Base-by-base conservation (phyloP, 2,888 invertebrate species). In the Cataglyphis rosenhaueri region DNA sequence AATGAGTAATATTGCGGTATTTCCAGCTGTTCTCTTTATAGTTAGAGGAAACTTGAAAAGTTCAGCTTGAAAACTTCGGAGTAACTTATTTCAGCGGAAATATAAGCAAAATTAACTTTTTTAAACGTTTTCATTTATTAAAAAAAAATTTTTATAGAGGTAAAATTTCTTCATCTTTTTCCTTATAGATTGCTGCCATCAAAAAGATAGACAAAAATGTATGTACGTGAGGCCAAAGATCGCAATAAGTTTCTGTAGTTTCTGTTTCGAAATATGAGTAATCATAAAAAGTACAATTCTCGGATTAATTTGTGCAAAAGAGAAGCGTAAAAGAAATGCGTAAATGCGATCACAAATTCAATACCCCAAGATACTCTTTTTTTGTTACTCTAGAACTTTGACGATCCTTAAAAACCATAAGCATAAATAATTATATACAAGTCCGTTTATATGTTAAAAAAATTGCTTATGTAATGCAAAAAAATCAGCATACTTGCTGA, bases 201-300 rank as follows among this genome's bases (percentile, higher is more conserved):
- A 44, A n/a, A 61, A 64, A 41, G 32, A 9, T 59, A 65, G 29
- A 38, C 12, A 25, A 52, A 78, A 52, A 18, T 52, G 15, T 38
- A 18, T 4, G 70, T 83, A 35, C 18, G 25, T 10, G 55, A 78
- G 64, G 0, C 57, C 21, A 9, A 38, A 74, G 66, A 81, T 82
- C 68, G 62, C 52, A 82, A 61, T 41, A 66, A 64, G 61, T 75
- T 59, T 71, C 59, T 66, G 32, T 86, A 64, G 61, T 75, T 59
- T 71, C 59, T 66, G 32, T 86, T 83, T 86, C 68, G 25, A 65
- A 79, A 85, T 75, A 62, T 82, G 75, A 85, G 59, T 78, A 82
- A 84, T 70, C 48, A 52, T 62, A 61, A 85, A 70, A 78, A 52
- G 62, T 65, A 29, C 55, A 59, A 62, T 83, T 73, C 78, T 81